Conservation (phyloP, 2,797 vertebrate genomes). For the Diglossa cyanea region DNA sequence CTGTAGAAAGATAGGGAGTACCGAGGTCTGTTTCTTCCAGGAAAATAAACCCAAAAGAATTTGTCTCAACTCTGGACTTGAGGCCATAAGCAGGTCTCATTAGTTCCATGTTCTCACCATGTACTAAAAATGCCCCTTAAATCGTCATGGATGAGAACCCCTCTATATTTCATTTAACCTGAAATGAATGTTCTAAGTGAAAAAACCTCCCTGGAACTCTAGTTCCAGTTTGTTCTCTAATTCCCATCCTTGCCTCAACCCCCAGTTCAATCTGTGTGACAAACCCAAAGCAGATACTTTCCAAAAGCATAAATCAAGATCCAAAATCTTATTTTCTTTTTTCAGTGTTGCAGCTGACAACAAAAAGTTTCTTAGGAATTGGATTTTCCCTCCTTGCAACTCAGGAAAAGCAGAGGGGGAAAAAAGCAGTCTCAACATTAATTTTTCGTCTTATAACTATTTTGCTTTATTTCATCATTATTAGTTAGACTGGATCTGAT, state of each 20-base stretch:
- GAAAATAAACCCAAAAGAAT: background rate
- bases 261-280: background rate
- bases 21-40: background rate
- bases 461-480: background rate
- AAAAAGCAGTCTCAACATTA: background rate
- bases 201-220: background rate
- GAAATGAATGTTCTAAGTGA: background rate
- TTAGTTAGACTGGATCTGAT: background rate
- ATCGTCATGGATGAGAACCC: background rate
- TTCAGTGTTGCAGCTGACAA: background rate
- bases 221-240: background rate
- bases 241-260: background rate
- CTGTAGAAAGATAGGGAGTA: background rate
- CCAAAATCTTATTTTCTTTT: background rate
- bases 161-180: background rate
- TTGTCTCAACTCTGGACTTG: background rate
- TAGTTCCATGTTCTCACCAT: background rate
- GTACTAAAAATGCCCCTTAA: background rate
- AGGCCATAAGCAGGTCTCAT: background rate
- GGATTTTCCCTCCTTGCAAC: background rate
- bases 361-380: background rate
- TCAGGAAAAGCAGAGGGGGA: background rate
- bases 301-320: background rate
- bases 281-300: background rate
- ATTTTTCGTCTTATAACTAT: background rate